These are phyloP conservation scores for Hemaris fuciformis DNA, from an alignment of 2,888 invertebrate species.

Conservation along the genomic window DNA sequence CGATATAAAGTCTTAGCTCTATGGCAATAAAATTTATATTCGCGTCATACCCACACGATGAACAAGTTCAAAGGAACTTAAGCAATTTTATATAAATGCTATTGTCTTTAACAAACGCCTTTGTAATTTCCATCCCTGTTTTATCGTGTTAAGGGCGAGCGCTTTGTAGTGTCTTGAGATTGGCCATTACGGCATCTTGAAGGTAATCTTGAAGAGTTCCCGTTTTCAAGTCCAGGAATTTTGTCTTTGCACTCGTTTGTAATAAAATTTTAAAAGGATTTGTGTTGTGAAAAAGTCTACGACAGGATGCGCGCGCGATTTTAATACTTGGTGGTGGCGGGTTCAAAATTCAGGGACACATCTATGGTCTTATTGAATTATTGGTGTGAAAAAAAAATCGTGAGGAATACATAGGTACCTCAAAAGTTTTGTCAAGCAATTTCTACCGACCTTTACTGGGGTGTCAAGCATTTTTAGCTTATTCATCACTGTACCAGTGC, in stretches of 20 bases:
- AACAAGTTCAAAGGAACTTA: conserved; percentile 19
- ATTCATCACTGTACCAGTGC: no score
- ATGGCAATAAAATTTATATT: not conserved
- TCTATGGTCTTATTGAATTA: no score
- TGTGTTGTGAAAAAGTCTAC: not conserved
- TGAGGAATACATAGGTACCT: no score
- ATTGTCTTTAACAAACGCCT: conserved; percentile 18
- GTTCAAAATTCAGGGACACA: not conserved
- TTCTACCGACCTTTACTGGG: no score
- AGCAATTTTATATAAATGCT: conserved; percentile 23
- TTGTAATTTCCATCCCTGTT: conserved; percentile 32
- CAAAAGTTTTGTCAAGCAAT: no score
- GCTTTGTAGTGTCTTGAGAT: conserved; percentile 14
- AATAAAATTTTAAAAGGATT: not conserved
- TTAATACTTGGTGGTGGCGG: not conserved
- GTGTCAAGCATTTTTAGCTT: no score
- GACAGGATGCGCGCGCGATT: not conserved
- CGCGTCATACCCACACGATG: not conserved
- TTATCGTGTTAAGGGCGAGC: conserved; percentile 23
- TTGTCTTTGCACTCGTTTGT: not conserved
- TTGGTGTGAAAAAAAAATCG: no score
- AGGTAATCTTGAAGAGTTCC: not conserved
- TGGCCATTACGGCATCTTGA: conserved; percentile 11
- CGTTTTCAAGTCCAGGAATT: not conserved
- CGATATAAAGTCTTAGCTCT: not conserved